Evolutionary conservation across 2,888 invertebrate genomes (phyloP).

Genomic region (Antheraea assamensis): DNA sequence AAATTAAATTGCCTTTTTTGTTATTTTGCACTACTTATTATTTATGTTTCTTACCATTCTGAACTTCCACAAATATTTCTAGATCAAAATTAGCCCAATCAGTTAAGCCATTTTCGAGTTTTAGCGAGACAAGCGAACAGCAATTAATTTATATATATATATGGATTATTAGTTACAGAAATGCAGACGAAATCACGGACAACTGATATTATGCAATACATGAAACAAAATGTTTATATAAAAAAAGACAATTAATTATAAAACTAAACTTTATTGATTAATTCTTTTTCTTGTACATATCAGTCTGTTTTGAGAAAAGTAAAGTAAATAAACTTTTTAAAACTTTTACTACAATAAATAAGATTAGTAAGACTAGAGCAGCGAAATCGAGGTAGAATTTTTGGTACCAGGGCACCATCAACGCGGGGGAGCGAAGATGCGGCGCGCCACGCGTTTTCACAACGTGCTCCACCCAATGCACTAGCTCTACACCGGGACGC

Average conservation of each 20-base stretch:
- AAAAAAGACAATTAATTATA: not conserved
- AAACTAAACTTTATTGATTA: not conserved
- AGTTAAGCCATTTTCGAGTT: too few species aligned
- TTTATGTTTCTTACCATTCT: too few species aligned
- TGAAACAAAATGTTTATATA: not conserved
- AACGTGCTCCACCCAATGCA: conserved; percentile 86
- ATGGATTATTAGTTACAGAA: too few species aligned
- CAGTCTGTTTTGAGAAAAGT: not conserved
- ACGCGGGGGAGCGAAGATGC: conserved; percentile 62
- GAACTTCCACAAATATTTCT: too few species aligned
- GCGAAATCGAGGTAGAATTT: conserved; percentile 55
- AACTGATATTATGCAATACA: not conserved
- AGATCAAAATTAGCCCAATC: too few species aligned
- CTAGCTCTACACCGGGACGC: conserved; percentile 80
- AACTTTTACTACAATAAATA: not conserved
- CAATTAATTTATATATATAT: too few species aligned
- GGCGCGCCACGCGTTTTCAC: conserved; percentile 80
- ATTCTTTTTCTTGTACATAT: conserved; percentile 1
- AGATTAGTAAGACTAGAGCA: not conserved
- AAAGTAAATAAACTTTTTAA: not conserved
- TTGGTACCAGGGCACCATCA: conserved; percentile 50
- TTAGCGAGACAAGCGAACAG: too few species aligned
- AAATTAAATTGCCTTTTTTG: too few species aligned
- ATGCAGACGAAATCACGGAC: too few species aligned
- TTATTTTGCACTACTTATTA: too few species aligned